Base-by-base conservation (phyloP, 2,113 vertebrate genomes). In the Prunella himalayana region DNA sequence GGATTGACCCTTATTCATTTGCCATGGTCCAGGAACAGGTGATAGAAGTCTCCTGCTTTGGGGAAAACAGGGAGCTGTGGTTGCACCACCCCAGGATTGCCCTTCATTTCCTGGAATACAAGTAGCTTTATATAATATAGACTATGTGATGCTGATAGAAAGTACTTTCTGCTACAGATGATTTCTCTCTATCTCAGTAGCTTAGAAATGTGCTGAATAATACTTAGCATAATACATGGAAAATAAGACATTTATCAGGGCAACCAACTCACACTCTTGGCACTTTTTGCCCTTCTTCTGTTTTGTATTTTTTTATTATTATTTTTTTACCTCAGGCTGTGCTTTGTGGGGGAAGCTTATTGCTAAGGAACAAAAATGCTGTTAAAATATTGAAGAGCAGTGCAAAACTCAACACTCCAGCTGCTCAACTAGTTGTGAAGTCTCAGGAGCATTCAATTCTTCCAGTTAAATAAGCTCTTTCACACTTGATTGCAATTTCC, bases 11-110 rank as follows among this genome's bases (percentile, higher is more conserved):
- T 9, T 0, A 1, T 69, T 73, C 33, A 65, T 24, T 54, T 53
- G n/a, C 2, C 3, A 8, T 1, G 1, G 21, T 60, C 6, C 0
- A 2, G 39, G 33, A 37, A 27, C 2, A 10, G 19, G 13, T 35
- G 27, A 28, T 35, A 37, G 21, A 51, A 90, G 24, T 42, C 14
- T 56, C 65, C 70, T 72, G 15, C 66, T 83, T 60, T 68, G 37
- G 18, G 14, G 10, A 70, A 59, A 61, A 54, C 4, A 9, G 59
- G 27, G 41, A 81, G 6, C 39, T 77, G 35, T 78, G 57, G 14
- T 47, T 49, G 28, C 56, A 60, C 33, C n/a, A 79, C 41, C 44
- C 19, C 3, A 6, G 61, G 30, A 42, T 23, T 84, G 28, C 35
- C 13, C 17, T 79, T 72, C 16, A 20, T 69, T 87, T 61, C 50